Evolutionary conservation across 1,140 invertebrate species (phyloP), one percentile per base, ranked within the genome.

Genomic region (Macrobrachium nipponense): DNA sequence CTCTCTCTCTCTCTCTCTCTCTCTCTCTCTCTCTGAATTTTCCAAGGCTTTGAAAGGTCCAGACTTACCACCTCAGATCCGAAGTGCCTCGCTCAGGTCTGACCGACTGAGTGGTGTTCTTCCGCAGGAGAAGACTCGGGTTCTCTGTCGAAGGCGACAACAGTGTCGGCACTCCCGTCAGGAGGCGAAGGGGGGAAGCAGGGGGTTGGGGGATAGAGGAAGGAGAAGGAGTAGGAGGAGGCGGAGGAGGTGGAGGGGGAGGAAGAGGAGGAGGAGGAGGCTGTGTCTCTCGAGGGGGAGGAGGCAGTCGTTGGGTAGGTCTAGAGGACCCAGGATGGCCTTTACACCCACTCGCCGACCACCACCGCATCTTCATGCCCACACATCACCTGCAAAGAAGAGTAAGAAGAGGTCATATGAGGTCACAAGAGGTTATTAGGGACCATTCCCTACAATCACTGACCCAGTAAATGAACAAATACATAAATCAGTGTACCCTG

Each of bases 321-420:
- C 73, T 44, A 12, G 44, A 76, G 59, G 20, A 76, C 44, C 51
- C 73, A n/a, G 73, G 44, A 51, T 18, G n/a, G 51, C 70, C 44
- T 58, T 76, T 58, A 76, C 73, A 43, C 73, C 73, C 73, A 76
- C 73, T 58, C 73, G n/a, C 73, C 73, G 44, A 44, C 73, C 73
- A 76, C 44, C 73, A 23, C 73, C 51, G 44, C 73, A 76, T 76
- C 73, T 59, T 76, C 73, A 76, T 58, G 15, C 73, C 43, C 73
- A 58, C 73, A 76, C 73, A 76, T 76, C 73, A 76, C 73, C 73
- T 76, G 73, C 7, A 20, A 76, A 58, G 12, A 76, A 59, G 0
- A 58, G 51, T 3, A 23, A 51, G 51, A 51, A 51, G 51, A 51
- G 51, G 8, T 51, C 51, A 51, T 36, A 51, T 5, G 51, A 51